phyloP scores from a whole-genome alignment of 2,113 vertebrate genomes.

The Hydropotes inermis region DNA sequence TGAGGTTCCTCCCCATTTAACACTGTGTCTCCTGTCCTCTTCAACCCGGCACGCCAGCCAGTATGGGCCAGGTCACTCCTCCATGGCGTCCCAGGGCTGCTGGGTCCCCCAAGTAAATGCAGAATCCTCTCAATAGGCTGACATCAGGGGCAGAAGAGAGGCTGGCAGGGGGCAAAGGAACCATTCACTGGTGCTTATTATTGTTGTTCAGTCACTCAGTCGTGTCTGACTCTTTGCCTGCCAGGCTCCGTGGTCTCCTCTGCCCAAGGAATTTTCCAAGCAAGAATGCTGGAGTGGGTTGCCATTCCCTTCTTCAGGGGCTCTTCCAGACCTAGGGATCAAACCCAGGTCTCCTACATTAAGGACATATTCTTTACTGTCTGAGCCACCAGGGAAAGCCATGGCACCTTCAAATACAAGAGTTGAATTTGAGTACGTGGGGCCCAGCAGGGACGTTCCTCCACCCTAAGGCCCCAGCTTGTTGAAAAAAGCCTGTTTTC shows the following conservation, averaged over 20 bases:
- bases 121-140: too few species aligned
- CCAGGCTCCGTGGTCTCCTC: neutral
- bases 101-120: accelerated
- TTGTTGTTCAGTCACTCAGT: neutral
- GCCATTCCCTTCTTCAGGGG: neutral
- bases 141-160: neutral
- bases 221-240: neutral
- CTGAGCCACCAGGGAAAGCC: neutral
- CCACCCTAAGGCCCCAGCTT: neutral
- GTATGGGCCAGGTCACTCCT: neutral
- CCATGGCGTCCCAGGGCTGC: too few species aligned
- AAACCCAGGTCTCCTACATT: neutral
- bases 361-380: neutral
- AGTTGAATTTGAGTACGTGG: neutral
- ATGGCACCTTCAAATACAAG: neutral
- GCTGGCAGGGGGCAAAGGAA: neutral
- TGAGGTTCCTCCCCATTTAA: neutral
- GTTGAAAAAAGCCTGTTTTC: neutral
- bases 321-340: neutral
- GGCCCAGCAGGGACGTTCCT: accelerated
- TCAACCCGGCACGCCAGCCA: neutral
- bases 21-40: neutral
- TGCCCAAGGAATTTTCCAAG: neutral
- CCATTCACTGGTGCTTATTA: accelerated
- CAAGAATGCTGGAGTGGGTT: neutral